Evolutionary conservation across 2,113 vertebrate genomes (phyloP).

Genomic region (Malurus alboscapulatus): DNA sequence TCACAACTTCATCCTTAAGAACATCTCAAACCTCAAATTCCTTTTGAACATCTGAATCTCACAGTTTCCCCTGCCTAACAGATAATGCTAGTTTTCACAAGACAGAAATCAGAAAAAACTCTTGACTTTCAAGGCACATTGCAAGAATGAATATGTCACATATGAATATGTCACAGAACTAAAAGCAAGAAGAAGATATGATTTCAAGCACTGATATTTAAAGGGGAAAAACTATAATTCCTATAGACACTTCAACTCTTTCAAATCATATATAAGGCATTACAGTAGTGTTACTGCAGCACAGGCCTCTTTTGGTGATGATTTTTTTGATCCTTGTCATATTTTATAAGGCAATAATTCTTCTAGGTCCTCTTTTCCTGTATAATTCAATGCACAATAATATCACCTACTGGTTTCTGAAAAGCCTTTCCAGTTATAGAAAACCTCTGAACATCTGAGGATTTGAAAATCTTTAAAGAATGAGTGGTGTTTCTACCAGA

Average conservation of each 20-base stretch:
- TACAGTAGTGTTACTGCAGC: not conserved
- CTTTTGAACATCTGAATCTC: not conserved
- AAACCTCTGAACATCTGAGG: not conserved
- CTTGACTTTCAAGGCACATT: not conserved
- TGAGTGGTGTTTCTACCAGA: not conserved
- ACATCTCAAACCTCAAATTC: not conserved
- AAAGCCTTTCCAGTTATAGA: not conserved
- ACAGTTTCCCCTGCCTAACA: not conserved
- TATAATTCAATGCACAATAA: not conserved
- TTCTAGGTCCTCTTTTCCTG: not conserved
- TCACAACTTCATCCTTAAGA: not conserved
- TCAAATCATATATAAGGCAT: not conserved
- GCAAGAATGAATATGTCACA: not conserved
- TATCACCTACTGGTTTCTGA: not conserved
- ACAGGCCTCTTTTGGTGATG: not conserved
- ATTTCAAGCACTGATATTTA: not conserved
- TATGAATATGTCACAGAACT: not conserved
- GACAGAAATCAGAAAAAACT: not conserved
- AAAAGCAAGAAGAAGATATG: not conserved
- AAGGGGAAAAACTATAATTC: not conserved
- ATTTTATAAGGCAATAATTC: not conserved
- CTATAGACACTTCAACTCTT: not conserved
- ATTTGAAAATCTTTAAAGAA: not conserved
- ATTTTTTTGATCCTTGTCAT: not conserved
- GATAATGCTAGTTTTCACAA: not conserved